phyloP scores from a whole-genome alignment of 2,113 vertebrate species.

The Andinoacara biseriatus region DNA sequence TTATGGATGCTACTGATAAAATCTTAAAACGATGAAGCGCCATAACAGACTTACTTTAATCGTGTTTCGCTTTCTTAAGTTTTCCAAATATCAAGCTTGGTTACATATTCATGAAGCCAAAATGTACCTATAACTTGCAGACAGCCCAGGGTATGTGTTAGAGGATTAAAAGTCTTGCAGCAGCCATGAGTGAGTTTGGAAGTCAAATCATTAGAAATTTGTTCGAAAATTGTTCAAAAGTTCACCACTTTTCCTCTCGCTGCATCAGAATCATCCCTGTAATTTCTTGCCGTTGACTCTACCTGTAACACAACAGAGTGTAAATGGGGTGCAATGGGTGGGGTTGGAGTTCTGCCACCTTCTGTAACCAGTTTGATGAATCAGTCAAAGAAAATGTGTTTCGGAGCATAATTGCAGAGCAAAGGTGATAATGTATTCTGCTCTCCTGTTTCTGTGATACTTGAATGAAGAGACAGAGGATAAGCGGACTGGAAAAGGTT shows the following conservation, averaged over 20 bases:
- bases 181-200: constrained; percentile 47
- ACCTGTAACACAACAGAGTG: background rate
- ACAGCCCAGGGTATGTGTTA: constrained; percentile 22
- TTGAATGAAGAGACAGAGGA: constrained; percentile 3
- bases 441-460: constrained; percentile 2
- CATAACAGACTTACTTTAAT: constrained; percentile 55
- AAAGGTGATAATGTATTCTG: constrained; percentile 1
- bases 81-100: constrained; percentile 46
- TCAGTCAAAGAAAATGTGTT: constrained; percentile 11
- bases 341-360: constrained; percentile 2
- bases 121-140: constrained; percentile 46
- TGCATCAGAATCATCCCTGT: background rate
- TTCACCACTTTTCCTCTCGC: background rate
- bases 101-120: constrained; percentile 63
- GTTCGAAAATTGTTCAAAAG: constrained; percentile 8
- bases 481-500: background rate
- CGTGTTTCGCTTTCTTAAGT: constrained; percentile 56
- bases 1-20: constrained; percentile 42
- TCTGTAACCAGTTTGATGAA: constrained; percentile 16
- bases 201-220: constrained; percentile 51
- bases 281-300: background rate
- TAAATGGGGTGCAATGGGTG: constrained; percentile 7
- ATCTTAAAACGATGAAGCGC: constrained; percentile 35
- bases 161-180: constrained; percentile 46
- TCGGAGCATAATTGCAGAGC: constrained; percentile 15